Base-by-base conservation (phyloP, 1,140 invertebrate genomes). In the Diploscapter pachys region DNA sequence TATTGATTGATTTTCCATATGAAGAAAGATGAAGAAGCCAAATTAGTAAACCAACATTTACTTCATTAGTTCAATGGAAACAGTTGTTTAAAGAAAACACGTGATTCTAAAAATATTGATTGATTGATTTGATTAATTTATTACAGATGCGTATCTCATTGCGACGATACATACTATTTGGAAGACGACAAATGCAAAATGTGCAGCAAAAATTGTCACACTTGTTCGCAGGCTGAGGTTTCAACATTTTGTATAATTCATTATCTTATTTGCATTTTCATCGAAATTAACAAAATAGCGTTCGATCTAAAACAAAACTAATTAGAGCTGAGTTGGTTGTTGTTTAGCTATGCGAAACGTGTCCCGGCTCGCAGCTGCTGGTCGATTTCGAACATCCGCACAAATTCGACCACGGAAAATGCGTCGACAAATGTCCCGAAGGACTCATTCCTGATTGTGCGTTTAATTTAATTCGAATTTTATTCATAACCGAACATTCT, bases 391-490 rank as follows among this genome's bases (percentile, higher is more conserved):
- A 83, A 49, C 81, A 82, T 71, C 78, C 70, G 66, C 78, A 73
- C 3, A 79, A 83, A 54, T 73, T 81, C 52, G 80, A 84, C 65
- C 83, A 84, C 67, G 83, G 84, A 56, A 78, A 81, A 50, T 84
- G 83, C 73, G 84, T 85, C 4, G 76, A 78, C n/a, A 63, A 73
- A 13, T 84, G 83, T 56, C 83, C 83, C 5, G 55, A 54, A 1
- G 83, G 84, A 4, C 71, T 84, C 5, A 63, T 83, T 54, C 68
- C 82, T 56, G 83, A 85, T 77, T 84, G 83, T 84, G 72, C 75
- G 83, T 80, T 31, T 31, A 31, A 31, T 31, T 31, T 31, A 31
- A 31, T 31, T 31, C 31, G 31, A 31, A 31, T 31, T 31, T 31
- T 31, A 31, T 31, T 31, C 31, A 31, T 31, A 31, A 31, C 31